phyloP scores from a whole-genome alignment of 2,113 vertebrate species.

The Gallinago undulata region DNA sequence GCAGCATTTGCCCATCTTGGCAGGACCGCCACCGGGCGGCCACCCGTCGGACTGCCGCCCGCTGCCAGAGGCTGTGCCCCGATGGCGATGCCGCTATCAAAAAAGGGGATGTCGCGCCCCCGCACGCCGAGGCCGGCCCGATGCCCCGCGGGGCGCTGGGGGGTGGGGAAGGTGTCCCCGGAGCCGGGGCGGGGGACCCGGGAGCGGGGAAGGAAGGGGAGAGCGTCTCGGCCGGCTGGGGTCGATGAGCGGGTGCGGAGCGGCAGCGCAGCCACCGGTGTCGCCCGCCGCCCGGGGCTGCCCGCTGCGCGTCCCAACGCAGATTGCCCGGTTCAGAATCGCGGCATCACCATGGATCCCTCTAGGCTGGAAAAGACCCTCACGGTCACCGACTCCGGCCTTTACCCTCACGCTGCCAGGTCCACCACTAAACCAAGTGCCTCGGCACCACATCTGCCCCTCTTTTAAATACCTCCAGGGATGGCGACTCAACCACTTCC shows the following conservation, averaged over 20 bases:
- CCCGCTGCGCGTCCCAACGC: background rate
- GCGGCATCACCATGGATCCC: background rate
- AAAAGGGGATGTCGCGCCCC: background rate
- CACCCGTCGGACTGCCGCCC: background rate
- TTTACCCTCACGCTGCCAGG: background rate
- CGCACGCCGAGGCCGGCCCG: background rate
- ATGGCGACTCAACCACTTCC: background rate
- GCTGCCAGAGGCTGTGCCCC: background rate
- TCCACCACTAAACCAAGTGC: background rate
- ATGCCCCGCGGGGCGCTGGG: background rate
- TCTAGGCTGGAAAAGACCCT: background rate
- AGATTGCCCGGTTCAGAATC: background rate
- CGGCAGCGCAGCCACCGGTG: background rate
- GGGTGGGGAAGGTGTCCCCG: background rate
- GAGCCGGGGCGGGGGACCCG: background rate
- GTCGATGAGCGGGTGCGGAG: background rate
- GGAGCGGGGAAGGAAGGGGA: background rate
- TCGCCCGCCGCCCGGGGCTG: background rate
- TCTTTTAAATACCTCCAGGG: background rate
- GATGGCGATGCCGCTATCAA: background rate
- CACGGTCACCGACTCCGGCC: background rate
- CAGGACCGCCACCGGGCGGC: slow-evolving; percentile 3
- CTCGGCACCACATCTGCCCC: background rate
- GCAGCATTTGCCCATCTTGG: slow-evolving; percentile 85
- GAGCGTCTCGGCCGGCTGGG: background rate